Evolutionary conservation across 2,797 vertebrate genomes (phyloP).

Genomic region (Spinibarbus caldwelli): DNA sequence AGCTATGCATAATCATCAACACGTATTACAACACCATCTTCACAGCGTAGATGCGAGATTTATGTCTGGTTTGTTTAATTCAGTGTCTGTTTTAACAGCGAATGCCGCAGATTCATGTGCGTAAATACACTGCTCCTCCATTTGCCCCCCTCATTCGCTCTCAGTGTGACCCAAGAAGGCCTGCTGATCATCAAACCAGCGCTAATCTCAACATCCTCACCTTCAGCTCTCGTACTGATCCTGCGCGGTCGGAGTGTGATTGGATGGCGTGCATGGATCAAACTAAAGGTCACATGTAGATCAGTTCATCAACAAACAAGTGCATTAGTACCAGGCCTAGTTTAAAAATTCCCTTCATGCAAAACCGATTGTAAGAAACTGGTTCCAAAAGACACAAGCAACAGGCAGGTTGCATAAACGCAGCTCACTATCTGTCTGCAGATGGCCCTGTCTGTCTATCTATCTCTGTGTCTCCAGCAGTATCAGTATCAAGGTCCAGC

Average conservation of each 20-base stretch:
- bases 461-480: slow-evolving; percentile 12
- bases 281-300: slow-evolving; percentile 1
- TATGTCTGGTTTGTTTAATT: background rate
- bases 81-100: background rate
- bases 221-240: background rate
- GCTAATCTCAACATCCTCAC: slow-evolving; percentile 31
- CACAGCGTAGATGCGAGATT: background rate
- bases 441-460: slow-evolving; percentile 33
- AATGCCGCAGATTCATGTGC: background rate
- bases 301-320: background rate
- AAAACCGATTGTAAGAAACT: background rate
- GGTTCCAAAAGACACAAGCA: background rate
- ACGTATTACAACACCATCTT: background rate
- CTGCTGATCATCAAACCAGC: slow-evolving; percentile 23
- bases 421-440: background rate
- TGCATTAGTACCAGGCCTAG: background rate
- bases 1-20: background rate
- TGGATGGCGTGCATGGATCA: background rate
- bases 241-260: background rate
- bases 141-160: background rate
- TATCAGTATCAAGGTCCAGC: background rate
- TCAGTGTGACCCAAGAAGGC: slow-evolving; percentile 19
- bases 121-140: background rate
- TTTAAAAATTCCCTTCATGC: background rate
- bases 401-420: background rate